Base-by-base conservation (phyloP, 1,140 invertebrate genomes). In the Elymnias hypermnestra region DNA sequence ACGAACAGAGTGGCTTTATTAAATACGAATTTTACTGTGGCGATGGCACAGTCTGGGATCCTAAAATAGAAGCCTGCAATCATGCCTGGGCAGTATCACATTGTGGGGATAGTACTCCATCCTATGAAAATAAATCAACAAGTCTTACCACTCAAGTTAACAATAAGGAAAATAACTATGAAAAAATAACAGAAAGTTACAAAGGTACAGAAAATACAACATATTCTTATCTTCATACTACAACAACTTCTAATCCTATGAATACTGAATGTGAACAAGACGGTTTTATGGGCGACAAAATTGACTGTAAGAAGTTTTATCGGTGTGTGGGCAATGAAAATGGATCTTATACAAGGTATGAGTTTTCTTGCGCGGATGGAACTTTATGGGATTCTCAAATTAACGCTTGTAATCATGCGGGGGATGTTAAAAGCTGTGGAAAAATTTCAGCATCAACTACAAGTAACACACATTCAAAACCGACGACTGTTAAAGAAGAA, bases 281-380 rank as follows among this genome's bases (percentile, higher is more conserved):
- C 63, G 88, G 88, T 29, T 92, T 91, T 62, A 78, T 89, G 46
- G 82, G 87, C 1, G 87, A 92, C 59, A 62, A 68, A 22, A 83
- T 86, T 6, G 86, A 93, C 51, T 94, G 92, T 58, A 87, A 87
- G 40, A 91, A 89, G 59, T 94, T 93, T 60, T 92, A 92, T 59
- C 87, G 92, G 42, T 93, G 92, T 61, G 90, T 92, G 2, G 88
- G 90, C 57, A 87, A 89, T 54, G 89, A 88, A 21, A 72, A 86
- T 43, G 88, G 88, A 3, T 83, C 83, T 25, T 91, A 86, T 56
- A 87, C 57, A 15, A 87, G 87, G 59, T 90, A 91, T 65, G 86
- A 90, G 36, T 93, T 92, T 74, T 74, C 74, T 14, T 93, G 91
- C 70, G 89, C 89, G 1, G 87, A 89, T 41, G 90, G 90, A 19